phyloP scores from a whole-genome alignment of 2,797 vertebrate species.

The Siniperca scherzeri region DNA sequence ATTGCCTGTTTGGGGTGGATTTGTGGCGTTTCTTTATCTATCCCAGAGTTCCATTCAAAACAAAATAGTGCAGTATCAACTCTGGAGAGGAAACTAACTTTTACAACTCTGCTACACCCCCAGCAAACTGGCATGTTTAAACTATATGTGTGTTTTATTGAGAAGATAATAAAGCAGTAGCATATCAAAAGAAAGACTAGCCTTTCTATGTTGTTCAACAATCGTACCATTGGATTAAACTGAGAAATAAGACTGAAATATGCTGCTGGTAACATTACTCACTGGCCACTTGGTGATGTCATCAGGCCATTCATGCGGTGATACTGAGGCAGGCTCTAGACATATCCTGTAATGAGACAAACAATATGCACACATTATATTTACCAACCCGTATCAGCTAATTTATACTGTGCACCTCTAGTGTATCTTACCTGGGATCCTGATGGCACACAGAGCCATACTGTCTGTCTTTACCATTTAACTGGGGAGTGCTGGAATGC shows the following conservation, averaged over 20 bases:
- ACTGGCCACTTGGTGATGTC: constrained; percentile 99
- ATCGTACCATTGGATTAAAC: not conserved
- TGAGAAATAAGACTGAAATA: not conserved
- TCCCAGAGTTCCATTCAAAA: not conserved
- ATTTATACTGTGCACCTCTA: not conserved
- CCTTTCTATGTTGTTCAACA: not conserved
- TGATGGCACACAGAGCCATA: constrained; percentile 97
- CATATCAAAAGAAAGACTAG: not conserved
- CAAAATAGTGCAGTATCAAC: not conserved
- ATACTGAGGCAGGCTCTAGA: constrained; percentile 94
- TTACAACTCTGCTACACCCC: not conserved
- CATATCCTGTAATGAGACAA: constrained; percentile 88
- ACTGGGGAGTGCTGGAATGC: constrained; percentile 89
- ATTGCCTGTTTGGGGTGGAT: not conserved
- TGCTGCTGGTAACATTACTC: constrained; percentile 47
- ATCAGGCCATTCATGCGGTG: constrained; percentile 97
- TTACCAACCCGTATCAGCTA: not conserved
- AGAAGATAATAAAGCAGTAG: not conserved
- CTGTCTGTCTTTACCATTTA: constrained; percentile 87
- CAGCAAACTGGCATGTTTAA: no score
- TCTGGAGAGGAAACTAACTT: not conserved
- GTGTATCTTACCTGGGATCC: constrained; percentile 90
- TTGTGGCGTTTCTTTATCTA: not conserved
- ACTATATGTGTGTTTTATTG: not conserved
- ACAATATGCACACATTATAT: not conserved